phyloP scores from a whole-genome alignment of 2,113 vertebrate species.

The Romanogobio albipinnatus region DNA sequence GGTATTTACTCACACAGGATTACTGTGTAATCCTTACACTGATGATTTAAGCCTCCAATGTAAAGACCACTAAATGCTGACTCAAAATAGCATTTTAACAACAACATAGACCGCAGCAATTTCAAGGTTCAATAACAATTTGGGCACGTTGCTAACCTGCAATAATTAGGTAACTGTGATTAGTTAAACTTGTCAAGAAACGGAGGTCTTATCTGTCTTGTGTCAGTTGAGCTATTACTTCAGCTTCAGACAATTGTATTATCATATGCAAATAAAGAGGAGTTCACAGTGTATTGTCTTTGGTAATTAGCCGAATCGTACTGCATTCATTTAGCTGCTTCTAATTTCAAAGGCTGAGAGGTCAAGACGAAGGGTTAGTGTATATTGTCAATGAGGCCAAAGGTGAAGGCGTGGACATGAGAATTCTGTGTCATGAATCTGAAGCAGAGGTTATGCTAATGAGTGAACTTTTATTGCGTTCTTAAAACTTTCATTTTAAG shows the following conservation, averaged over 20 bases:
- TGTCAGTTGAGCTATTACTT: conserved; percentile 29
- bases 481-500: background rate
- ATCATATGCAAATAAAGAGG: conserved; percentile 51
- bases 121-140: conserved; percentile 23
- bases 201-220: background rate
- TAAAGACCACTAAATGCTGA: conserved; percentile 20
- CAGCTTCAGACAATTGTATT: conserved; percentile 45
- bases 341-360: conserved; percentile 3
- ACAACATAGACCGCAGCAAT: conserved; percentile 18
- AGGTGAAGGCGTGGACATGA: background rate
- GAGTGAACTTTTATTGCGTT: background rate
- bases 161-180: conserved; percentile 39
- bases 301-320: conserved; percentile 32
- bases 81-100: background rate
- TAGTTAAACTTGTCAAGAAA: conserved; percentile 39
- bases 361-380: conserved; percentile 27
- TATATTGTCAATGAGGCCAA: background rate
- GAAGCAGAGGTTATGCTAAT: conserved; percentile 23
- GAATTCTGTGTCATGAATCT: conserved; percentile 1
- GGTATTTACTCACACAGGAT: conserved; percentile 35
- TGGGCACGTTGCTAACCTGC: background rate
- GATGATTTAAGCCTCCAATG: conserved; percentile 32
- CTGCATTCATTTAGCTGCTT: conserved; percentile 34
- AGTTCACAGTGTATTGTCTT: conserved; percentile 30
- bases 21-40: conserved; percentile 28